Evolutionary conservation across 2,888 invertebrate genomes (phyloP), one percentile per base, ranked within the genome.

Genomic region (Acrobasis consociella): DNA sequence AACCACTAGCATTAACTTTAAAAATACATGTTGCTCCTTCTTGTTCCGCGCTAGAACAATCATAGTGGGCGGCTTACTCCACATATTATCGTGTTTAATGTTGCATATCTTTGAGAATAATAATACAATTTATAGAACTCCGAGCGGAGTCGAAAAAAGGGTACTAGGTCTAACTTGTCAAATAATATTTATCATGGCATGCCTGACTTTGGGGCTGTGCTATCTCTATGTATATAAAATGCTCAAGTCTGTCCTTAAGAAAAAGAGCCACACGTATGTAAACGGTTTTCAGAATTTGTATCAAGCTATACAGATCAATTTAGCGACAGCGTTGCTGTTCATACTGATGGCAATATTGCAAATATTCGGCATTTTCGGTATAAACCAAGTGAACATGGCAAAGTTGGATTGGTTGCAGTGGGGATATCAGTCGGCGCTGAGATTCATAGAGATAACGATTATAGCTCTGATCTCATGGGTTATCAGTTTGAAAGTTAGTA

Each of bases 321-420:
- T 98, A 68, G 96, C 97, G 0, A 96, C 97, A 0, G 97, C 98
- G 0, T 87, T 98, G 72, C 90, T 98, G 38, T 97, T 97, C 79
- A 94, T 98, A 13, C 85, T 98, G 31, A 94, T 97, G 91, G 97
- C 97, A 1, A 95, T 95, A 13, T 93, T 98, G 37, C 97, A 98
- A 79, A 94, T 98, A 31, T 98, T 97, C 81, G 97, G 97, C 1
- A 92, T 93, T 59, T 85, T 93, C 62, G 90, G 90, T 8, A 91
- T 93, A 60, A 91, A 89, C 68, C 91, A 91, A 73, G 93, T 93
- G 17, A 93, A 89, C 63, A 94, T 94, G 87, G 93, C 94, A 1
- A 95, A 95, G 73, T 95, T 95, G 73, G 95, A 96, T 67, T 98
- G 98, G 98, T 93, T 97, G 5, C 96, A 98, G 93, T 98, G 97